Conservation (phyloP, 2,797 vertebrate genomes). For the Strix occidentalis region DNA sequence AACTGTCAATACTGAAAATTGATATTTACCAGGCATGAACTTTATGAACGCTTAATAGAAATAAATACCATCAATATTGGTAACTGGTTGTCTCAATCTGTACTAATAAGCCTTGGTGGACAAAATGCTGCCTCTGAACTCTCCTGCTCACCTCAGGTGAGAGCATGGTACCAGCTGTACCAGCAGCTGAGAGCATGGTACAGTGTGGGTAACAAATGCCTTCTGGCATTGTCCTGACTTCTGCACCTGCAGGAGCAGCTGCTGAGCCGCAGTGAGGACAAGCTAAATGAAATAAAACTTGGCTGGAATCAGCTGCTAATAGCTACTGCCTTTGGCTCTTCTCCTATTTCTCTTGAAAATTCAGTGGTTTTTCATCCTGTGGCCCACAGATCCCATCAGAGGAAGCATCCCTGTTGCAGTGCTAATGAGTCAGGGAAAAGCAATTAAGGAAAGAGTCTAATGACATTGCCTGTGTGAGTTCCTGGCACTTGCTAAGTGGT, state of each 20-base stretch:
- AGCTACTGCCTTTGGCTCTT: not conserved
- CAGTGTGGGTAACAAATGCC: not conserved
- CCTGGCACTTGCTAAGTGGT: not conserved
- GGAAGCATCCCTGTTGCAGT: not conserved
- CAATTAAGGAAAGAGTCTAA: not conserved
- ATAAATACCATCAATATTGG: not conserved
- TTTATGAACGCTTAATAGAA: not conserved
- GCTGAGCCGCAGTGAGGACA: not conserved
- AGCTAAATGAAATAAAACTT: not conserved
- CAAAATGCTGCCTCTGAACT: not conserved
- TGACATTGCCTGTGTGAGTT: not conserved
- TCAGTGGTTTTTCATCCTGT: not conserved
- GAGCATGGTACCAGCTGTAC: not conserved
- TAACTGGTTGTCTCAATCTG: not conserved
- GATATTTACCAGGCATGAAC: not conserved
- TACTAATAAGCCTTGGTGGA: not conserved
- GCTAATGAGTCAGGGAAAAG: not conserved
- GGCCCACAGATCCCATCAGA: not conserved
- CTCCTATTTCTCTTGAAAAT: not conserved
- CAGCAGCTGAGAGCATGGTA: not conserved
- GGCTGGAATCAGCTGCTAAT: not conserved
- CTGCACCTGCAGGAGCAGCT: not conserved
- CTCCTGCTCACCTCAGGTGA: not conserved
- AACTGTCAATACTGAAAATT: not conserved
- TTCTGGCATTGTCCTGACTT: not conserved